Percentiles rank a stretch among this genome's conserved stretches.
These are phyloP conservation scores for Dynastes maya DNA, from an alignment of 2,888 invertebrate species.

Conservation along the genomic window DNA sequence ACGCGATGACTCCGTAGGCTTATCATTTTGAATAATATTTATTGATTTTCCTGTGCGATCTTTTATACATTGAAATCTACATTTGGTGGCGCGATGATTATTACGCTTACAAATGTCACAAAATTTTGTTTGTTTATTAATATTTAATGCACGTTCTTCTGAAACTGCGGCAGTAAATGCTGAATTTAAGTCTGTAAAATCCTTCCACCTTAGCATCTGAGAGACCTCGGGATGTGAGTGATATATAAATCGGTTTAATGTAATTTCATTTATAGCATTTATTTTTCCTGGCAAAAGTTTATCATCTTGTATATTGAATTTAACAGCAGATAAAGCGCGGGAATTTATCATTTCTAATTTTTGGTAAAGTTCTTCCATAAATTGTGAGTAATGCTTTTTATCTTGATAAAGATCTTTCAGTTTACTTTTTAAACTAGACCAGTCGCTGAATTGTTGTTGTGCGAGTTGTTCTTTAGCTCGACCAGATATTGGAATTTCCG, in stretches of 20 bases:
- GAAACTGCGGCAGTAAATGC: neutral
- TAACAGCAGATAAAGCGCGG: neutral
- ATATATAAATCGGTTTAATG: constrained; percentile 21
- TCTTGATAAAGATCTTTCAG: constrained; percentile 6
- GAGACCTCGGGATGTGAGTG: constrained; percentile 9
- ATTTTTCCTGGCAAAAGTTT: neutral
- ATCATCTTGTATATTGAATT: neutral
- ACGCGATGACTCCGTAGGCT: no score
- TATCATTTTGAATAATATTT: no score
- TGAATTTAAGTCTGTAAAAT: neutral
- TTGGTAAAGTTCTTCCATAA: neutral
- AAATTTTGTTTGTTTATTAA: no score
- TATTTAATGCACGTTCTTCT: neutral
- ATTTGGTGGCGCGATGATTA: no score
- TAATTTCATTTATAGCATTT: neutral
- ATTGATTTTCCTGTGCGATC: no score
- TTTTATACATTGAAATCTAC: no score
- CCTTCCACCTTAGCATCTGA: constrained; percentile 2
- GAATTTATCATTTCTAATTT: neutral
- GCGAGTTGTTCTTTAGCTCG: neutral
- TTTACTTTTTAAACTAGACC: neutral
- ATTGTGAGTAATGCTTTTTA: neutral
- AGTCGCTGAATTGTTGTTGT: neutral
- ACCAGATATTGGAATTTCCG: neutral
- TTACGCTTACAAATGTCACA: no score